phyloP scores from a whole-genome alignment of 2,113 vertebrate genomes.

The Bos indicus region DNA sequence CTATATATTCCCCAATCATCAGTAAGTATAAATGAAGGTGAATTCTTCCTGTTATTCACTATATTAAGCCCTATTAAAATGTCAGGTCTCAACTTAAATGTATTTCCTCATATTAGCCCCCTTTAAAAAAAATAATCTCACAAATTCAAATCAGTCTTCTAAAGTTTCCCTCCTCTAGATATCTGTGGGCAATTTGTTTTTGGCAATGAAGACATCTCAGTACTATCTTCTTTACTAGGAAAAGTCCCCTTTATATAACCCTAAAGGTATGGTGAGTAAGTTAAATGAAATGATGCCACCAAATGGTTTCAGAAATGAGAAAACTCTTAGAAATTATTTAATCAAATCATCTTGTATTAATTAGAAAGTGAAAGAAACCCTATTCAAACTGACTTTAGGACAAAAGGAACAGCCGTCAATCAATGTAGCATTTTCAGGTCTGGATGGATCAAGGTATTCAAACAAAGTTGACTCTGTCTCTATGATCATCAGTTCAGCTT shows the following conservation, averaged over 20 bases:
- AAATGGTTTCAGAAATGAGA: not conserved
- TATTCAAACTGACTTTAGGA: not conserved
- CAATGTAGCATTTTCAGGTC: not conserved
- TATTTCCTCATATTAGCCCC: not conserved
- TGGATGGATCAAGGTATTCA: not conserved
- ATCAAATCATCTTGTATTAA: not conserved
- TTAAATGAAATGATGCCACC: not conserved
- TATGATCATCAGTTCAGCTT: not conserved
- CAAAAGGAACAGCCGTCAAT: not conserved
- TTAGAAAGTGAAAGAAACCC: not conserved
- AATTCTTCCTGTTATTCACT: not conserved
- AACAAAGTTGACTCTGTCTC: not conserved
- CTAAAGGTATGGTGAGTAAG: not conserved
- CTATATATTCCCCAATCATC: not conserved
- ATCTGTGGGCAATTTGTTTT: not conserved
- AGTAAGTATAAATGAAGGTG: not conserved
- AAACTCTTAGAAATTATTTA: not conserved
- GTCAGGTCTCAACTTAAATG: not conserved
- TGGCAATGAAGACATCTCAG: not conserved
- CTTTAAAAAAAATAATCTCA: not conserved
- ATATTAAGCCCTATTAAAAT: not conserved
- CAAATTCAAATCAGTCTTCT: not conserved
- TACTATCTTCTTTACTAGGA: not conserved
- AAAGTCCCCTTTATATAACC: not conserved
- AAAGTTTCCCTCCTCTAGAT: not conserved